Percentiles rank a stretch among this genome's conserved stretches.
Evolutionary conservation across 2,797 vertebrate genomes (phyloP).

Genomic region (Sciaenops ocellatus): DNA sequence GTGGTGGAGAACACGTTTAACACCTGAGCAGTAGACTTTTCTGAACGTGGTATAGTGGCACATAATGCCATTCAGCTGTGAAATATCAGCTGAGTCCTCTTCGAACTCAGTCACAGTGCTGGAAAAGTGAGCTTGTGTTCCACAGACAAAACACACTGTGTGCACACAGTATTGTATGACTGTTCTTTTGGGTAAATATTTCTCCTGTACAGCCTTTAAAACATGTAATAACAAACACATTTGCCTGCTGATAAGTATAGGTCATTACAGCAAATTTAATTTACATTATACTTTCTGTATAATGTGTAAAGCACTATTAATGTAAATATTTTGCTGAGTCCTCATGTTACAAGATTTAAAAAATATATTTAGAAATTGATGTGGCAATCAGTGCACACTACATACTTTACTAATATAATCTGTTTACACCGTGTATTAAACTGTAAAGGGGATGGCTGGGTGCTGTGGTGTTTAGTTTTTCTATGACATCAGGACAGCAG

Average conservation of each 20-base stretch:
- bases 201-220: neutral
- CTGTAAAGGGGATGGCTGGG: neutral
- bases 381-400: neutral
- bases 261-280: neutral
- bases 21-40: neutral
- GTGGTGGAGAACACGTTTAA: neutral
- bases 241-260: neutral
- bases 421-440: neutral
- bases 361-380: neutral
- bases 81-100: constrained; percentile 20
- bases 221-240: neutral
- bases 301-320: neutral
- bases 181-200: neutral
- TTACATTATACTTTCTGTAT: neutral
- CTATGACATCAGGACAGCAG: neutral
- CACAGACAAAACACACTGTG: neutral
- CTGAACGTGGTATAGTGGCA: neutral
- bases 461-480: no score
- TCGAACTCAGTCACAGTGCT: constrained; percentile 1
- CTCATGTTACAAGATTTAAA: neutral
- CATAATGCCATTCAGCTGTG: neutral
- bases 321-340: neutral
- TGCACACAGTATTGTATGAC: neutral
- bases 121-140: neutral
- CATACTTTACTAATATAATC: neutral